Evolutionary conservation across 1,140 invertebrate genomes (phyloP).

Genomic region (Bombus impatiens): DNA sequence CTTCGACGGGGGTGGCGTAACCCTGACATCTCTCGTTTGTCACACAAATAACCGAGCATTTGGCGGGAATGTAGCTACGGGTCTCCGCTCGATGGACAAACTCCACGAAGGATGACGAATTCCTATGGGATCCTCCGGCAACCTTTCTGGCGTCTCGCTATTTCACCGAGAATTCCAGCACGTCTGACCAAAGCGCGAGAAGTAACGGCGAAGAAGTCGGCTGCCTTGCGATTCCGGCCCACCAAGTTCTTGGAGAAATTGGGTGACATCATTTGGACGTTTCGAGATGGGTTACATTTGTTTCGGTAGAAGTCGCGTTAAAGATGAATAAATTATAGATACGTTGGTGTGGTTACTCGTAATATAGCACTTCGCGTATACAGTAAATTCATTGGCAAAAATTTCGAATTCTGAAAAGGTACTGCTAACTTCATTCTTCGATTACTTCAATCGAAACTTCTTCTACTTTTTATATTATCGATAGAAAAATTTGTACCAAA

Average conservation of each 20-base stretch:
- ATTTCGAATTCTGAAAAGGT: neutral
- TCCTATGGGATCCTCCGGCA: conserved; percentile 60
- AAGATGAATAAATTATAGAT: neutral
- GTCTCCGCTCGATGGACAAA: conserved; percentile 71
- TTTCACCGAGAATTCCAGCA: conserved; percentile 56
- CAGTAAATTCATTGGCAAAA: neutral
- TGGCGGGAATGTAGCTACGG: conserved; percentile 67
- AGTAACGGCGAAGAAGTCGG: neutral
- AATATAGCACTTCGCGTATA: neutral
- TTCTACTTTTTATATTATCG: neutral
- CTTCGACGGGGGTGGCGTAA: conserved; percentile 59
- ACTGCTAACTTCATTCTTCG: neutral
- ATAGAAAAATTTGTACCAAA: neutral
- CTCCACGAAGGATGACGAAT: conserved; percentile 72
- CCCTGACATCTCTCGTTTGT: conserved; percentile 81
- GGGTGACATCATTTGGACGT: neutral
- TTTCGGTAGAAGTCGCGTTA: neutral
- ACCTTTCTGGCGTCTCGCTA: conserved; percentile 51
- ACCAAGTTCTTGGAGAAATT: neutral
- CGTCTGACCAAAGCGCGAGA: conserved; percentile 25
- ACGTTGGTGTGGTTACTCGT: neutral
- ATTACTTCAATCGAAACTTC: neutral
- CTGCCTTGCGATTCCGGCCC: neutral
- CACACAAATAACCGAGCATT: conserved; percentile 81
- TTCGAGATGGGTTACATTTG: neutral